These are phyloP conservation scores for Typhlichthys eigenmanni DNA, from an alignment of 2,797 vertebrate genomes.

Conservation along the genomic window DNA sequence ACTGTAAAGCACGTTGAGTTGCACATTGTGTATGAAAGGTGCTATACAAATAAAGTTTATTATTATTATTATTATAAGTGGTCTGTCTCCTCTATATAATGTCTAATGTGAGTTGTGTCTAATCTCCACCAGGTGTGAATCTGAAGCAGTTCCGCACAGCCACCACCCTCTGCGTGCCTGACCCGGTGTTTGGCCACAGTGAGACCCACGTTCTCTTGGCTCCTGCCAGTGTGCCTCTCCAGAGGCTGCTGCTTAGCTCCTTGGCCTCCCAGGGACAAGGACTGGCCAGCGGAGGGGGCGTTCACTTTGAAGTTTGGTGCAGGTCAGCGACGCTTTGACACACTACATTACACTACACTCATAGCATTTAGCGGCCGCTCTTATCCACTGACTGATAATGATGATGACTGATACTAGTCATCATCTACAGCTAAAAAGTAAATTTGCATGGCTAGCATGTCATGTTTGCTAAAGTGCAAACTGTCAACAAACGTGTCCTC, in stretches of 20 bases:
- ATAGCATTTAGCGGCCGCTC: too few relatives aligned
- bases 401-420: too few relatives aligned
- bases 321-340: constrained; percentile 74
- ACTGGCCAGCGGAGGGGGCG: constrained; percentile 75
- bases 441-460: too few relatives aligned
- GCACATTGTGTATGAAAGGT: too few relatives aligned
- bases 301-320: constrained; percentile 98
- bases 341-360: neutral
- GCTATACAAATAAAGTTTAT: too few relatives aligned
- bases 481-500: too few relatives aligned
- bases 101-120: neutral
- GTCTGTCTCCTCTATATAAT: too few relatives aligned
- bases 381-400: too few relatives aligned
- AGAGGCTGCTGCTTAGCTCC: constrained; percentile 84
- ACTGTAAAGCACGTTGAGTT: too few relatives aligned
- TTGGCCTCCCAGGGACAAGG: constrained; percentile 79
- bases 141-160: constrained; percentile 85
- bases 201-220: constrained; percentile 84
- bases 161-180: constrained; percentile 88
- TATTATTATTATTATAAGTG: too few relatives aligned
- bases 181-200: constrained; percentile 85
- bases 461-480: too few relatives aligned
- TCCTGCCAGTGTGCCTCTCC: constrained; percentile 85
- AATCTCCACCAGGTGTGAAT: constrained; percentile 57
- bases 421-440: neutral